A percentile compares a stretch with the other conserved stretches of the same genome.
Conservation (phyloP, 1,140 invertebrate species). For the Drosophila bocki region DNA sequence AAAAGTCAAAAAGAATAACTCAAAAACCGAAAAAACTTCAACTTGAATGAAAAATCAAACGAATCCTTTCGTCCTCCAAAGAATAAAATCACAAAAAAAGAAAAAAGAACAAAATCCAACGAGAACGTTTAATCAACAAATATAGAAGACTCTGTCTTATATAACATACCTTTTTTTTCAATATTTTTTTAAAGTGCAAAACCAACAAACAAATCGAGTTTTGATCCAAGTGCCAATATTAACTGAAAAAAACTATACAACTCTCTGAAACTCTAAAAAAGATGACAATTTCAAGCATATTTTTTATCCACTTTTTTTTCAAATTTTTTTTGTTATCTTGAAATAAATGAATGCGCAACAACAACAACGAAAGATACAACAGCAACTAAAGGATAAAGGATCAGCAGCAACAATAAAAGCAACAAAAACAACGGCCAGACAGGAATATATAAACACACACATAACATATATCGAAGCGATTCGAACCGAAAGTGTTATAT, state of each 20-base stretch:
- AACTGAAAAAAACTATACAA: constrained; percentile 12
- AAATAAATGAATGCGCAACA: constrained; percentile 56
- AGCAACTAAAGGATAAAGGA: constrained; percentile 43
- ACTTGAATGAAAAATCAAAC: constrained; percentile 13
- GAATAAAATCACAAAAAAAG: background rate
- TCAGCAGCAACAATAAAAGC: constrained; percentile 28
- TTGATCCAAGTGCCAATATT: constrained; percentile 11
- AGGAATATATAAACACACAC: constrained; percentile 42
- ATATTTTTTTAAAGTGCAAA: constrained; percentile 69
- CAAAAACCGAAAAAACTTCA: constrained; percentile 15
- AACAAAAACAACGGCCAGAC: background rate
- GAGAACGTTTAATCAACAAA: constrained; percentile 27
- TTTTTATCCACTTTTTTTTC: constrained; percentile 33
- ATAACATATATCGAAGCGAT: constrained; percentile 25
- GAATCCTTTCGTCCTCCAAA: constrained; percentile 12
- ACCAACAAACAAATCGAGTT: constrained; percentile 16
- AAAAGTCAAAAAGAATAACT: constrained; percentile 20
- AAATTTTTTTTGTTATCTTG: constrained; percentile 61
- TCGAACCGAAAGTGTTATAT: constrained; percentile 68
- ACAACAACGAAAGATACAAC: constrained; percentile 30
- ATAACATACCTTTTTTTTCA: constrained; percentile 64
- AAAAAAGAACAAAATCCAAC: constrained; percentile 23
- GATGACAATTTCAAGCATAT: constrained; percentile 15
- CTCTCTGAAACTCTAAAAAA: constrained; percentile 23
- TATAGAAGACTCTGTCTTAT: constrained; percentile 40